Conservation (phyloP, 2,888 invertebrate species). For the Malthinus seriepunctatus region DNA sequence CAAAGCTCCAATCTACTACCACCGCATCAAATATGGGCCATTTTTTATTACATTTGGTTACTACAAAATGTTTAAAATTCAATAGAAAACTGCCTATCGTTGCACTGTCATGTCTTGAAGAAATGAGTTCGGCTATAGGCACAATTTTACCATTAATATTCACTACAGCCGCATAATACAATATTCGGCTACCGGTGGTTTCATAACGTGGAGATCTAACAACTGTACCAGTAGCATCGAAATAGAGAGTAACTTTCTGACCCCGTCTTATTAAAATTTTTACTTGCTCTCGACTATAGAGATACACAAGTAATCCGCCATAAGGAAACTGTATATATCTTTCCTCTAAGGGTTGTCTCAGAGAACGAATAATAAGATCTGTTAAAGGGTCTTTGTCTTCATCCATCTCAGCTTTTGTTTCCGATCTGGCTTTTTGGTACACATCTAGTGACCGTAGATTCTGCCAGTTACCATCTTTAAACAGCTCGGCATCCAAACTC, state of each 20-base stretch:
- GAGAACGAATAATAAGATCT: background rate
- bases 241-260: background rate
- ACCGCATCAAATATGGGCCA: background rate
- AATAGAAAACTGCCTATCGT: constrained; percentile 2
- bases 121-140: background rate
- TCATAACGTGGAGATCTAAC: background rate
- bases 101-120: constrained; percentile 1
- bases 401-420: background rate
- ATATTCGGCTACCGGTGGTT: background rate
- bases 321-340: background rate
- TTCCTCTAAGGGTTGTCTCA: too few relatives aligned
- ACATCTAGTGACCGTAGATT: background rate
- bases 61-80: background rate
- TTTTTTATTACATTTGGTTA: background rate
- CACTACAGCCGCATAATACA: constrained; percentile 7
- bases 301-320: background rate
- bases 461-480: background rate
- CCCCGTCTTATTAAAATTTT: background rate
- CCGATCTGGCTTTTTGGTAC: background rate
- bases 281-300: background rate
- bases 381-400: background rate
- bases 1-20: background rate
- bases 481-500: too few relatives aligned
- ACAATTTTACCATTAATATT: background rate
- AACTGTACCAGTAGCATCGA: background rate